A percentile compares a stretch with the other conserved stretches of the same genome.
phyloP scores from a whole-genome alignment of 2,888 invertebrate species.

The Amaurobius ferox region DNA sequence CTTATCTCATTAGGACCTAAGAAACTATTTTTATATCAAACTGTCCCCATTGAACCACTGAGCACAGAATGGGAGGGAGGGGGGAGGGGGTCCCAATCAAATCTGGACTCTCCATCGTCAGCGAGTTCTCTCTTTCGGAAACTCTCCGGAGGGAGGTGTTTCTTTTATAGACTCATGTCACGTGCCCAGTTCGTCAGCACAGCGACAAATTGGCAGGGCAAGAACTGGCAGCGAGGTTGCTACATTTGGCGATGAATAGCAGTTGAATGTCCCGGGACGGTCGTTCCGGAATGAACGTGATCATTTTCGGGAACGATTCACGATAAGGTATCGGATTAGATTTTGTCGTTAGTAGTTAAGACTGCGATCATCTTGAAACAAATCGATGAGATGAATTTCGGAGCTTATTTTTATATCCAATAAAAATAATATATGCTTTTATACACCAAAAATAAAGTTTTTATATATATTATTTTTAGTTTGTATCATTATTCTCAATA shows the following conservation, averaged over 20 bases:
- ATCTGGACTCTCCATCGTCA: constrained; percentile 22
- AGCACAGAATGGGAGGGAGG: neutral
- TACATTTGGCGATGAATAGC: constrained; percentile 38
- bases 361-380: too few species aligned
- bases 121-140: neutral
- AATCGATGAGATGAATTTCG: too few species aligned
- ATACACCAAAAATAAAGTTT: too few species aligned
- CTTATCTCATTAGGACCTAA: neutral
- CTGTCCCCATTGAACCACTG: neutral
- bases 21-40: constrained; percentile 1
- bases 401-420: too few species aligned
- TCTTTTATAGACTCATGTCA: constrained; percentile 54
- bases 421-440: too few species aligned
- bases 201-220: constrained; percentile 60
- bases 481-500: too few species aligned
- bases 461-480: too few species aligned
- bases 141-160: neutral
- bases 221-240: neutral
- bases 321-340: neutral
- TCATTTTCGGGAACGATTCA: neutral
- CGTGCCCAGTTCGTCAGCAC: constrained; percentile 56
- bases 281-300: neutral
- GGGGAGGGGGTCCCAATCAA: constrained; percentile 5
- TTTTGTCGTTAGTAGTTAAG: neutral
- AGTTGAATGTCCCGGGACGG: neutral